Percentiles rank a stretch among this genome's conserved stretches.
phyloP scores from a whole-genome alignment of 2,797 vertebrate species.

The Poliocrania exsul region DNA sequence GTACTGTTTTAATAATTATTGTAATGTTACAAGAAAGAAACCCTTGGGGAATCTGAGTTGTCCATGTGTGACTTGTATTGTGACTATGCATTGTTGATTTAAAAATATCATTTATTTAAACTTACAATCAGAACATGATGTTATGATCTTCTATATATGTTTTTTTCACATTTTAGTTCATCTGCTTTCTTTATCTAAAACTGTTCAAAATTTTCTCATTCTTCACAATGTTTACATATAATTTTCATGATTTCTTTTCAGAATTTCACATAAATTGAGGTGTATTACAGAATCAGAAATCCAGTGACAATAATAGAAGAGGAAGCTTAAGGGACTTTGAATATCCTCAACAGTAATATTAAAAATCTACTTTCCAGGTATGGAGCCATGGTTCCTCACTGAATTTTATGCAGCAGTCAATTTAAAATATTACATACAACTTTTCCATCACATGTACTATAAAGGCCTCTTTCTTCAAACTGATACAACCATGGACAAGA shows the following conservation, averaged over 20 bases:
- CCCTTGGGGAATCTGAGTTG: not conserved
- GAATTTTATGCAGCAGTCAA: not conserved
- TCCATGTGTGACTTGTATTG: not conserved
- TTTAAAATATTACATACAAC: not conserved
- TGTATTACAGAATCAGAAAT: not conserved
- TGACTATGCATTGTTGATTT: not conserved
- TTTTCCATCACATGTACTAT: not conserved
- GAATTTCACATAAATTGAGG: not conserved
- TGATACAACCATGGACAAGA: not conserved
- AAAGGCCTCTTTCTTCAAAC: not conserved
- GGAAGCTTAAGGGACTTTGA: not conserved
- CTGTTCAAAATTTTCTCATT: not conserved
- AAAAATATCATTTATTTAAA: not conserved
- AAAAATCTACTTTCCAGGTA: not conserved
- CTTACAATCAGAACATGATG: not conserved
- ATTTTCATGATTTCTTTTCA: not conserved
- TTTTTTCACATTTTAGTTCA: not conserved
- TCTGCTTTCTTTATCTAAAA: not conserved
- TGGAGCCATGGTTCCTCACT: not conserved
- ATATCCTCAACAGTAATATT: not conserved
- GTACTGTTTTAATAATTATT: not conserved
- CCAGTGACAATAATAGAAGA: not conserved
- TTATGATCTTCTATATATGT: not conserved
- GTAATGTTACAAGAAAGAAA: not conserved
- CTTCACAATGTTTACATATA: not conserved